Base-by-base conservation (phyloP, 2,113 vertebrate species). In the Stigmatopora nigra region DNA sequence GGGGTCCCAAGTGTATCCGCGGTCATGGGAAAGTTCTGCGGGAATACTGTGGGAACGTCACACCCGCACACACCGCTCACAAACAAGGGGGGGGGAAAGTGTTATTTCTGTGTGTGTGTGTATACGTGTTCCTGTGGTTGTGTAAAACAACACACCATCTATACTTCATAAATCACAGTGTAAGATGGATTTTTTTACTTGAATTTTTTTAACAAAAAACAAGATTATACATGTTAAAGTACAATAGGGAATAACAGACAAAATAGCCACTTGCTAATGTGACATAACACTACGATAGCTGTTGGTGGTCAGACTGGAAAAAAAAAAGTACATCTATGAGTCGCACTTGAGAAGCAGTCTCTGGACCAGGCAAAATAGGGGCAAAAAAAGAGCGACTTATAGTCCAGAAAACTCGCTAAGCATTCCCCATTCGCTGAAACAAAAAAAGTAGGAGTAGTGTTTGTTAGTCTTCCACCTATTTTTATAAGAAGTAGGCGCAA, bases 21-120 rank as follows among this genome's bases (percentile, higher is more conserved):
- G 56, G 73, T 69, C 86, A 84, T 89, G 87, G 86, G 87, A 89
- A 89, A 88, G 82, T 84, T 87, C 61, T 44, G 73, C 76, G 68
- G 52, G 35, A 74, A 63, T 60, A 81, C 79, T 89, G 87, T 88
- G 87, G 86, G 87, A 89, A 89, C 46, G n/a, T 86, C 73, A 86
- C 86, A 84, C 83, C 80, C 80, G 77, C 82, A 48, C 65, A 49
- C 65, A 69, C 56, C 65, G 80, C 70, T 74, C 71, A 81, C 72
- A 79, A 72, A 78, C 67, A 76, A 51, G 61, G 67, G 38, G 53
- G 38, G 61, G 16, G 59, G 11, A 48, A 16, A 56, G 22, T 31
- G 25, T 20, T 69, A 17, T 71, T 31, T 77, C 48, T 75, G 55
- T 55, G 55, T 72, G 55, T 31, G 59, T 52, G 36, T 19, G 0